A percentile compares a stretch with the other conserved stretches of the same genome.
phyloP scores from a whole-genome alignment of 2,888 invertebrate genomes.

The Rhaphigaster nebulosa region DNA sequence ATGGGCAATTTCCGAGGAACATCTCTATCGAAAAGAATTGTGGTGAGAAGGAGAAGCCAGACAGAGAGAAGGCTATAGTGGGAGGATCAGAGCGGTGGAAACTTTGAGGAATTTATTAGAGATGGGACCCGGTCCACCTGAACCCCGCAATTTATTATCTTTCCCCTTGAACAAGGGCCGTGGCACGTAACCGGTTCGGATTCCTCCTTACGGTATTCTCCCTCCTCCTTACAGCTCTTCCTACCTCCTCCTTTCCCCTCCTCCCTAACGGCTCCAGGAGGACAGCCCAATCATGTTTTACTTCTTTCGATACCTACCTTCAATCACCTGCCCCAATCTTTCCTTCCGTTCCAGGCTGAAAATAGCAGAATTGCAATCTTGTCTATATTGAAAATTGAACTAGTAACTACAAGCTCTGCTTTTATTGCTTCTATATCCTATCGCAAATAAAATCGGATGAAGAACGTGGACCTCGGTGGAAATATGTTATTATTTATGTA shows the following conservation, averaged over 20 bases:
- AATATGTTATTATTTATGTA: neutral
- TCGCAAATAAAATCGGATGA: neutral
- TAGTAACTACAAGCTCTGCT: neutral
- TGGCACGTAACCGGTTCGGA: constrained; percentile 38
- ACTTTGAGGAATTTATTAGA: constrained; percentile 62
- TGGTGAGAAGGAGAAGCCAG: neutral
- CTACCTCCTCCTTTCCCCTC: neutral
- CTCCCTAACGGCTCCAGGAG: constrained; percentile 5
- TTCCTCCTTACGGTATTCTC: neutral
- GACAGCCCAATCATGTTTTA: constrained; percentile 41
- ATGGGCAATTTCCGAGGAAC: neutral
- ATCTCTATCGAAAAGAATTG: constrained; percentile 10
- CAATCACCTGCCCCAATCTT: constrained; percentile 41
- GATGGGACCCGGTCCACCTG: constrained; percentile 37
- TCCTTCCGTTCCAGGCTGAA: neutral
- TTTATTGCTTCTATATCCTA: neutral
- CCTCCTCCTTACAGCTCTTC: neutral
- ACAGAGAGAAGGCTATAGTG: neutral
- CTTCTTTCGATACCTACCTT: constrained; percentile 3
- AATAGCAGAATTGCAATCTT: neutral
- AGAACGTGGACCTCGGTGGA: neutral
- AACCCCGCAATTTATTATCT: constrained; percentile 40
- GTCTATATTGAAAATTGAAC: neutral
- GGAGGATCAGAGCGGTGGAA: constrained; percentile 65
- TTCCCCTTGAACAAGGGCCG: constrained; percentile 16